Percentiles rank a stretch among this genome's conserved stretches.
phyloP scores from a whole-genome alignment of 1,140 invertebrate genomes.

The Eubasilissa regina region DNA sequence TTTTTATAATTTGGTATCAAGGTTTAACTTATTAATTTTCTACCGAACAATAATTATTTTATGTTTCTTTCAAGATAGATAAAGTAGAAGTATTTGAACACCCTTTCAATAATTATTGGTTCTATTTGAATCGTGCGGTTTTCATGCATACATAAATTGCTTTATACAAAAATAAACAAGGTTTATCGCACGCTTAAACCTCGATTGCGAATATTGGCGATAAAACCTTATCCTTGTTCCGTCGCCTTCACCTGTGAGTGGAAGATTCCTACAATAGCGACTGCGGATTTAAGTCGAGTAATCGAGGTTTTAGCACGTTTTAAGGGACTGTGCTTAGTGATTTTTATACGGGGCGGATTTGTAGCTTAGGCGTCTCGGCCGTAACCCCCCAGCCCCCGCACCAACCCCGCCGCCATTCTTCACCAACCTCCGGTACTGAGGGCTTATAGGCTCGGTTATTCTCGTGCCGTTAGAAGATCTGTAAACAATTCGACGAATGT shows the following conservation, averaged over 20 bases:
- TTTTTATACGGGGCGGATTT: slow-evolving; percentile 58
- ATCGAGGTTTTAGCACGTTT: slow-evolving; percentile 59
- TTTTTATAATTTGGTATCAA: too few species aligned
- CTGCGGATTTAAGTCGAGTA: slow-evolving; percentile 56
- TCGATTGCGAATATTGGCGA: slow-evolving; percentile 22
- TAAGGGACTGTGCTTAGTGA: slow-evolving; percentile 58
- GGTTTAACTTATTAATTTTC: too few species aligned
- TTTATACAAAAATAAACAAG: slow-evolving; percentile 25
- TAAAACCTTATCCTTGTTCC: slow-evolving; percentile 36
- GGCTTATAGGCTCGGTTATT: slow-evolving; percentile 15
- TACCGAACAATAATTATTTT: too few species aligned
- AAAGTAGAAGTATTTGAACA: too few species aligned
- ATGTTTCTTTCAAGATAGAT: too few species aligned
- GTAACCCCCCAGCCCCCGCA: slow-evolving; percentile 23
- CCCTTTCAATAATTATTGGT: too few species aligned
- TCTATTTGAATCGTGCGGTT: too few species aligned
- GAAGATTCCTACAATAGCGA: slow-evolving; percentile 42
- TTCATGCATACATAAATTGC: too few species aligned
- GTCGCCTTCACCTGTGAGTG: slow-evolving; percentile 38
- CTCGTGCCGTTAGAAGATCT: background rate
- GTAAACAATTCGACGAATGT: slow-evolving; percentile 3
- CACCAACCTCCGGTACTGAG: background rate
- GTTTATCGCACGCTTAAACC: slow-evolving; percentile 33
- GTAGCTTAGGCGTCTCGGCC: slow-evolving; percentile 33
- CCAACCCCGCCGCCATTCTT: background rate